Evolutionary conservation across 1,140 invertebrate species (phyloP).

Genomic region (Megalopta genalis): DNA sequence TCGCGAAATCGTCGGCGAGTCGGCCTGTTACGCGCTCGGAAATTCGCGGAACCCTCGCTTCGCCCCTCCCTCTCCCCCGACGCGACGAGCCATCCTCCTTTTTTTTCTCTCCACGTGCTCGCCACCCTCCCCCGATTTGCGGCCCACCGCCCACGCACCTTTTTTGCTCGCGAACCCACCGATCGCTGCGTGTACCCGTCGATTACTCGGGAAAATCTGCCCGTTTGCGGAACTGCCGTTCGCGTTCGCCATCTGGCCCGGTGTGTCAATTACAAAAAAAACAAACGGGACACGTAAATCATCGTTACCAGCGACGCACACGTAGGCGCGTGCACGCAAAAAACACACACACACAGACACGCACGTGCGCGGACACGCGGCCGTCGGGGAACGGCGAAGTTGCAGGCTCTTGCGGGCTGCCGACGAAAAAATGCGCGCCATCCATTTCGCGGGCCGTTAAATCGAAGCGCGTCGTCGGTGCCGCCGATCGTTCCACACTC

Average conservation of each 20-base stretch:
- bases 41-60: not conserved
- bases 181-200: conserved; percentile 24
- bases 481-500: conserved; percentile 11
- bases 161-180: not conserved
- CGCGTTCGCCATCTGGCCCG: conserved; percentile 53
- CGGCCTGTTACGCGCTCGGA: not conserved
- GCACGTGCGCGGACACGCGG: too few relatives aligned
- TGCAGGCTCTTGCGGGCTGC: conserved; percentile 33
- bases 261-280: conserved; percentile 63
- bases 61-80: not conserved
- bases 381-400: conserved; percentile 24
- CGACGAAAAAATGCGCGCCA: conserved; percentile 48
- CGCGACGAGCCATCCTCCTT: not conserved
- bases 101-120: not conserved
- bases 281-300: conserved; percentile 61
- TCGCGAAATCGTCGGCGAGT: not conserved
- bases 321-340: too few relatives aligned
- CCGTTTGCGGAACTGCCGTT: conserved; percentile 50
- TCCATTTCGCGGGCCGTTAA: conserved; percentile 54
- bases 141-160: too few relatives aligned
- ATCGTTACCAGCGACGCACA: conserved; percentile 51
- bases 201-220: conserved; percentile 57
- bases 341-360: not conserved
- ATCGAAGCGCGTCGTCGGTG: conserved; percentile 46
- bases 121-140: too few relatives aligned